Base-by-base conservation (phyloP, 1,140 invertebrate species). In the Pseudomyrmex cubaensis region DNA sequence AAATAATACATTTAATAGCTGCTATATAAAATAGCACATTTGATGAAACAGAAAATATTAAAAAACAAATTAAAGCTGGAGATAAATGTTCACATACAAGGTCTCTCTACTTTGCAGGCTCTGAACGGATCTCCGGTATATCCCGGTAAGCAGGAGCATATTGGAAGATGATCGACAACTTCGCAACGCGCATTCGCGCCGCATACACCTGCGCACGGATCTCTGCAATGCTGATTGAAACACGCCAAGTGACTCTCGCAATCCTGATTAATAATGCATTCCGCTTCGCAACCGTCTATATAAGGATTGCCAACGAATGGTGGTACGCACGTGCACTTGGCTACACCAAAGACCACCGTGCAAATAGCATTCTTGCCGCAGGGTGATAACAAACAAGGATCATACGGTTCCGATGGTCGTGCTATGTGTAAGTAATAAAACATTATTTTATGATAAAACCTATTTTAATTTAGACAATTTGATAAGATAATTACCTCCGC, bases 131-230 rank as follows among this genome's bases (percentile, higher is more conserved):
- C 97, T 4, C 98, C 98, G 63, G 96, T 95, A 87, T 96, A 96
- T 52, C 97, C 97, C 82, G 95, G 95, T 2, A 96, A 92, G 87
- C 98, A 98, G 59, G 96, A 96, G 91, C 98, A 98, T 4, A 96
- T 95, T 1, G 98, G 97, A 80, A 98, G 94, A 90, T 98, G 98
- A 90, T 97, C 97, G 0, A 97, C 95, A 0, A 98, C 97, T 85
- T 95, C 95, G 90, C 97, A 98, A 85, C 97, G 95, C 1, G 97
- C 97, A 91, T 97, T 97, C 0, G 95, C 89, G 35, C 98, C 98
- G 92, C 98, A 98, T 15, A 97, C 96, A 15, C 97, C 97, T n/a
- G 96, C 95, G 91, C 98, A 98, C 22, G 98, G 98, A 94, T 98
- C 96, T 87, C 97, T 94, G 91, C 98, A 98, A 90, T 97, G 96